Evolutionary conservation across 2,888 invertebrate species (phyloP).

Genomic region (Caprella mutica): DNA sequence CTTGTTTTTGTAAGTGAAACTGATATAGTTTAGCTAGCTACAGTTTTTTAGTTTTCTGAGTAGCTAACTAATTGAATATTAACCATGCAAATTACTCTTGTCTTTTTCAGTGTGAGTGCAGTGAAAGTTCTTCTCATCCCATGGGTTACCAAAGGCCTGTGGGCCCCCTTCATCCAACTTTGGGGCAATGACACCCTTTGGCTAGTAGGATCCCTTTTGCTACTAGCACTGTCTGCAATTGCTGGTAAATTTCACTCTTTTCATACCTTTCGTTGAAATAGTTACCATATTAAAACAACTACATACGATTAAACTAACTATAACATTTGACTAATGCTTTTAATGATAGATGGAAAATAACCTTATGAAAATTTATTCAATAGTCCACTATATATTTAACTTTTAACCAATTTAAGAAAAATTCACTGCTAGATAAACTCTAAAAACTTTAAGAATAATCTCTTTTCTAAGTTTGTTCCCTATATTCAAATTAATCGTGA

Average conservation of each 20-base stretch:
- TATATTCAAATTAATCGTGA: too few relatives aligned
- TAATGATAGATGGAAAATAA: too few relatives aligned
- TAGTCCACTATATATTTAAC: too few relatives aligned
- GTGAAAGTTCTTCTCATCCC: conserved; percentile 28
- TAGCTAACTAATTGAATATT: neutral
- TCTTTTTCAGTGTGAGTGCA: conserved; percentile 21
- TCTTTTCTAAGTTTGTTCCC: too few relatives aligned
- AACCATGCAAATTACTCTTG: neutral
- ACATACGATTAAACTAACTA: too few relatives aligned
- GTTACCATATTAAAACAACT: too few relatives aligned
- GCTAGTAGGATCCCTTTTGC: conserved; percentile 17
- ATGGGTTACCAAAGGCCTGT: conserved; percentile 27
- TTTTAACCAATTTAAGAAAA: too few relatives aligned
- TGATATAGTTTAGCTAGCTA: neutral
- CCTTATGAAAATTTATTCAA: too few relatives aligned
- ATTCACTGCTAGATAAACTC: too few relatives aligned
- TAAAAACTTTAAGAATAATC: too few relatives aligned
- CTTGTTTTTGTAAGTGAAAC: neutral
- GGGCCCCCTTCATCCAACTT: conserved; percentile 26
- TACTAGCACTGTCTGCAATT: conserved; percentile 8
- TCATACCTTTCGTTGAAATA: too few relatives aligned
- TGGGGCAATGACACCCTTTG: conserved; percentile 13
- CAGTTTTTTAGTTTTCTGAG: neutral
- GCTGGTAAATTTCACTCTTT: conserved; percentile 4
- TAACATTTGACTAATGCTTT: too few relatives aligned